Percentiles rank a stretch among this genome's conserved stretches.
Conservation (phyloP, 1,140 invertebrate species). For the Chlorops oryzae region DNA sequence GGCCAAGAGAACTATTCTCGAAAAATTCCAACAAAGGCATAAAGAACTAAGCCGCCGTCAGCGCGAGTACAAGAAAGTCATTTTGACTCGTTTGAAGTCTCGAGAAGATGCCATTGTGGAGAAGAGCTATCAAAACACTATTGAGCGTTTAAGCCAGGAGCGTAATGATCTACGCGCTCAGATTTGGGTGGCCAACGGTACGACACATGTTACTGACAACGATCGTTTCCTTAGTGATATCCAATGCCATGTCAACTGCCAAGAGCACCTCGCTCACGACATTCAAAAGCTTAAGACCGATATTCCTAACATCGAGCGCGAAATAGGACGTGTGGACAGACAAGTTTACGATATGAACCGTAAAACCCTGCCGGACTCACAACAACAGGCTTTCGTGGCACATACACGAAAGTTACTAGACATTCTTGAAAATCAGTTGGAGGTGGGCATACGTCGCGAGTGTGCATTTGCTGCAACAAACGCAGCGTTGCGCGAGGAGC, state of each 20-base stretch:
- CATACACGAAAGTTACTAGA: conserved; percentile 10
- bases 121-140: conserved; percentile 37
- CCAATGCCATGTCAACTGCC: conserved; percentile 16
- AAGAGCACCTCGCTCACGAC: conserved; percentile 15
- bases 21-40: conserved; percentile 32
- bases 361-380: conserved; percentile 16
- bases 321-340: conserved; percentile 17
- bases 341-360: conserved; percentile 17
- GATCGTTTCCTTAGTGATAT: conserved; percentile 11
- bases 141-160: conserved; percentile 34
- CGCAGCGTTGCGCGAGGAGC: conserved; percentile 11
- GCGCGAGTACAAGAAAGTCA: conserved; percentile 40
- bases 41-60: conserved; percentile 37
- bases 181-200: conserved; percentile 39
- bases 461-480: conserved; percentile 15
- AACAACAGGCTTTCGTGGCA: conserved; percentile 14
- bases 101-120: conserved; percentile 40
- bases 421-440: conserved; percentile 18
- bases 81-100: conserved; percentile 29
- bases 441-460: conserved; percentile 16
- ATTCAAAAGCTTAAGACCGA: conserved; percentile 12
- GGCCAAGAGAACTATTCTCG: conserved; percentile 32
- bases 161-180: conserved; percentile 38
- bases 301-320: conserved; percentile 15
- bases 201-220: conserved; percentile 8